Evolutionary conservation across 2,888 invertebrate genomes (phyloP).

Genomic region (Coremacera marginata): DNA sequence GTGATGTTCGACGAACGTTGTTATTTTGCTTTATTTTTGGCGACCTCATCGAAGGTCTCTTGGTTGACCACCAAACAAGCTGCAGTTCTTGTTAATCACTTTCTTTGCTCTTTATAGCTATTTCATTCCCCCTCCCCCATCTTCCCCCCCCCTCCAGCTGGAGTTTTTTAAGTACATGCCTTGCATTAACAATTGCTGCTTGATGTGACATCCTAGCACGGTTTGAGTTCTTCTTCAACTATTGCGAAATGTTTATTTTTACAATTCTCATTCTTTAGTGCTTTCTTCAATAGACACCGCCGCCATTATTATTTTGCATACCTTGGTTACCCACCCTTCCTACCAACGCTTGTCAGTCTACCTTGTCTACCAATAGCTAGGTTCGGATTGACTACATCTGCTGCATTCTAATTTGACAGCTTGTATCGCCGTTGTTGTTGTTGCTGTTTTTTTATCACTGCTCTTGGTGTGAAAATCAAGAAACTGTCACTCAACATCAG

Average conservation of each 20-base stretch:
- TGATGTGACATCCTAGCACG: neutral
- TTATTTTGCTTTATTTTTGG: neutral
- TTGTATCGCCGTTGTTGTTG: conserved; percentile 18
- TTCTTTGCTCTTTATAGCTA: neutral
- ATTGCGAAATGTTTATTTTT: too few relatives aligned
- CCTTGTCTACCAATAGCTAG: neutral
- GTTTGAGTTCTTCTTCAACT: neutral
- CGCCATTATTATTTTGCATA: neutral
- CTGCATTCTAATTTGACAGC: conserved; percentile 35
- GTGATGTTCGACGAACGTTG: neutral
- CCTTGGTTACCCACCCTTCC: neutral
- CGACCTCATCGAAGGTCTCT: neutral
- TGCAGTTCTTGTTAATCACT: neutral
- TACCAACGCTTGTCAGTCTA: neutral
- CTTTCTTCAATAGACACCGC: conserved; percentile 19
- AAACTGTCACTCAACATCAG: conserved; percentile 25
- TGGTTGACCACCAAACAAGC: neutral
- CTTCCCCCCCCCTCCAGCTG: neutral
- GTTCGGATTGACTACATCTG: conserved; percentile 22
- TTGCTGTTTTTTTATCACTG: conserved; percentile 36
- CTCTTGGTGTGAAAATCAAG: conserved; percentile 34
- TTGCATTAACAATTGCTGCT: neutral
- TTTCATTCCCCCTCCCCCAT: neutral
- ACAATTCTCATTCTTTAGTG: neutral
- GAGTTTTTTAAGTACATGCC: neutral